A percentile compares a stretch with the other conserved stretches of the same genome.
Conservation (phyloP, 2,113 vertebrate genomes). For the Azemiops feae region DNA sequence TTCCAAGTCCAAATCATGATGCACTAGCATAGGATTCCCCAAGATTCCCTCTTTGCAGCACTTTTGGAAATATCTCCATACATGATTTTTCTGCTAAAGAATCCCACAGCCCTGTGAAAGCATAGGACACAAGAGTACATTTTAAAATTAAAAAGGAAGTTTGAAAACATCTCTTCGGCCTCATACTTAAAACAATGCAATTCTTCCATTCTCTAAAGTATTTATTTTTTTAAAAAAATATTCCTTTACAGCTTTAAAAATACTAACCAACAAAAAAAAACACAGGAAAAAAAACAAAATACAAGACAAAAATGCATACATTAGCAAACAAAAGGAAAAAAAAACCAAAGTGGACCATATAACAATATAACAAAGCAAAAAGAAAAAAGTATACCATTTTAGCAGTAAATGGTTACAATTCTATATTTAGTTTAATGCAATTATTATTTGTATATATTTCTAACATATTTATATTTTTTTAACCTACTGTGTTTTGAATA, state of each 20-base stretch:
- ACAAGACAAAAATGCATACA: neutral
- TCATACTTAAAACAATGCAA: neutral
- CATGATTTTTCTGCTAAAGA: neutral
- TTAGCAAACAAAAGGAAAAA: neutral
- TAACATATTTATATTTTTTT: neutral
- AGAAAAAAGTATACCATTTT: neutral
- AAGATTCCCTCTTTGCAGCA: neutral
- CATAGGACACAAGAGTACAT: neutral
- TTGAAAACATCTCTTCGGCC: neutral
- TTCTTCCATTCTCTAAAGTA: neutral
- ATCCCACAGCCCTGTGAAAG: neutral
- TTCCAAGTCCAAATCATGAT: neutral
- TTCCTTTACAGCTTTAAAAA: neutral
- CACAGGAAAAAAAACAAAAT: neutral
- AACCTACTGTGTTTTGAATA: neutral
- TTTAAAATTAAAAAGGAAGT: neutral
- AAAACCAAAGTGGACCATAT: neutral
- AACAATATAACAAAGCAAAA: neutral
- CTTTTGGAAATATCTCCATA: neutral
- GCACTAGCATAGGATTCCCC: neutral
- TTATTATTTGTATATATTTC: neutral
- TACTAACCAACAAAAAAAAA: neutral
- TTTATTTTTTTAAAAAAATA: neutral
- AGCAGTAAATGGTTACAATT: neutral
- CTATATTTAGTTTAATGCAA: neutral